These are phyloP conservation scores for Ectobius pallidus DNA, from an alignment of 2,888 invertebrate genomes.

Conservation along the genomic window DNA sequence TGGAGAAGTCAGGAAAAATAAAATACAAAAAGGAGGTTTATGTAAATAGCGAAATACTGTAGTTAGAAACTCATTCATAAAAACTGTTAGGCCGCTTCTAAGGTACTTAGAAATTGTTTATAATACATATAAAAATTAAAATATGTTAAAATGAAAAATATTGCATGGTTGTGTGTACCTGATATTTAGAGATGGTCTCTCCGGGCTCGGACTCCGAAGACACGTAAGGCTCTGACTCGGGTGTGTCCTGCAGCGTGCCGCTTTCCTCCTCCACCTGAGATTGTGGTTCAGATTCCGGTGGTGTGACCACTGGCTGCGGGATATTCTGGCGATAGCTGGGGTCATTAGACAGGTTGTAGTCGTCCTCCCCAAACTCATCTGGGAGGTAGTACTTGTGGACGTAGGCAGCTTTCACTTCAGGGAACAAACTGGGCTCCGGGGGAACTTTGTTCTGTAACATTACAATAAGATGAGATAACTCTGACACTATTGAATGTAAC, in stretches of 20 bases:
- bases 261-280: not conserved
- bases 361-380: not conserved
- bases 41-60: too few relatives aligned
- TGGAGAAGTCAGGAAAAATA: too few relatives aligned
- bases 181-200: not conserved
- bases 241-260: not conserved
- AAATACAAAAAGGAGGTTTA: too few relatives aligned
- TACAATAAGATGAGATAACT: too few relatives aligned
- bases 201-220: not conserved
- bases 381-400: not conserved
- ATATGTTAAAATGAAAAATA: too few relatives aligned
- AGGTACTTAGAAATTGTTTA: too few relatives aligned
- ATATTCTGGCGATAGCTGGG: not conserved
- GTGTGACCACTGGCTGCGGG: not conserved
- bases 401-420: not conserved
- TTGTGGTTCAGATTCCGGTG: not conserved
- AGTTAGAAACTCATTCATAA: too few relatives aligned
- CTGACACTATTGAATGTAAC: too few relatives aligned
- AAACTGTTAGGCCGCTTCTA: too few relatives aligned
- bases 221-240: not conserved
- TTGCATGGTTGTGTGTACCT: too few relatives aligned
- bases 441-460: too few relatives aligned
- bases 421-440: not conserved
- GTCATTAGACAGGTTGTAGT: not conserved
- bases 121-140: too few relatives aligned